These are phyloP conservation scores for Drosophila arizonae DNA, from an alignment of 1,140 invertebrate species.

Conservation along the genomic window DNA sequence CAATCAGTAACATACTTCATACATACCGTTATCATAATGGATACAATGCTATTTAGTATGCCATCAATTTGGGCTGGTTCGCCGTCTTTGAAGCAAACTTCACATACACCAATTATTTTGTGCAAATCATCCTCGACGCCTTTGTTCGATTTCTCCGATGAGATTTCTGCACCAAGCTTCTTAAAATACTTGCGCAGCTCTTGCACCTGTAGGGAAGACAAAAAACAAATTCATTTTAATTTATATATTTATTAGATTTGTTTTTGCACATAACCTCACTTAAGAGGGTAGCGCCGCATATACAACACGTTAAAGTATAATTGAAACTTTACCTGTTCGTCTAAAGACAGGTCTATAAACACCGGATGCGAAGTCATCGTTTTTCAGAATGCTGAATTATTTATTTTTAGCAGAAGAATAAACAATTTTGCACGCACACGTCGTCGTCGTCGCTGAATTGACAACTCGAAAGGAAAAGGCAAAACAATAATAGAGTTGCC, in stretches of 20 bases:
- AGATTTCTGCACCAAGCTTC: constrained; percentile 94
- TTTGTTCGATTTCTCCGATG: constrained; percentile 93
- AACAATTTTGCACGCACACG: constrained; percentile 67
- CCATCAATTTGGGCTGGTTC: constrained; percentile 91
- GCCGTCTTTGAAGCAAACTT: constrained; percentile 94
- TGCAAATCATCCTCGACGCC: constrained; percentile 96
- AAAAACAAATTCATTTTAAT: constrained; percentile 21
- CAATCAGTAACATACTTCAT: background rate
- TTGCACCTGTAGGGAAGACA: constrained; percentile 87
- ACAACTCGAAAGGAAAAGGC: constrained; percentile 75
- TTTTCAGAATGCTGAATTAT: constrained; percentile 39
- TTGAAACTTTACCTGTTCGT: constrained; percentile 87
- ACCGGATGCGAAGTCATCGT: constrained; percentile 89
- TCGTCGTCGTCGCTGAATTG: constrained; percentile 57
- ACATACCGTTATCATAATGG: constrained; percentile 94
- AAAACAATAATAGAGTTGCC: constrained; percentile 48
- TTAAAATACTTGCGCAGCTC: constrained; percentile 95
- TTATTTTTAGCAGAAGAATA: constrained; percentile 52
- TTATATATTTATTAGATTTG: constrained; percentile 54
- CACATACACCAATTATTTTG: constrained; percentile 97
- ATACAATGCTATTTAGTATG: constrained; percentile 95
- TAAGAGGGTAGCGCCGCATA: background rate
- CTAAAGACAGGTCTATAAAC: constrained; percentile 91
- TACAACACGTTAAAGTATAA: background rate
- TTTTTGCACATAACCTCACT: constrained; percentile 82